Base-by-base conservation (phyloP, 2,797 vertebrate genomes). In the Eulemur rubriventer region DNA sequence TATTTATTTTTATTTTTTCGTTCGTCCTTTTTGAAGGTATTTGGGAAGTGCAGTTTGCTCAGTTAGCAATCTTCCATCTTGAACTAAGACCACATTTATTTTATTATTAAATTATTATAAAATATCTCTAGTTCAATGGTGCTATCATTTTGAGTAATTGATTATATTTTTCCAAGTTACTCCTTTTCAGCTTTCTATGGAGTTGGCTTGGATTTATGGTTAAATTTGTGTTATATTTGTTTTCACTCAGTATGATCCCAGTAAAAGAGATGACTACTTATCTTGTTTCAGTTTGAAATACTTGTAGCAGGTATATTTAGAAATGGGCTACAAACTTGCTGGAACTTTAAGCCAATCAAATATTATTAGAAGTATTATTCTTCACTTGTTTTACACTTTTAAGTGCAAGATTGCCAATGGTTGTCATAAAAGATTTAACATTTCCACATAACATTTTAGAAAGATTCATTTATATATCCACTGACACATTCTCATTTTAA, bases 401-500 rank as follows among this genome's bases (percentile, higher is more conserved):
- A 94, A 89, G 57, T 94, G 24, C 28, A 94, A 10, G 28, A 33
- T 82, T 92, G 38, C 85, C 63, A 83, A 43, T 16, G 35, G 61
- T 55, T 94, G 59, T 38, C 41, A 89, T 83, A 46, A 95, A 93
- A 95, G 35, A 91, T 92, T 94, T 96, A 85, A 92, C n/a, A 83
- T 85, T 79, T 92, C 48, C 17, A 85, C 69, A 50, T 33, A 88
- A 55, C 14, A 46, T 92, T 97, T 95, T 80, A 89, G 88, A 89
- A 85, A 67, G 18, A 83, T 65, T 90, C n/a, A 73, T 89, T 92
- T 93, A 38, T 57, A 94, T 57, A 96, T 46, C 1, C 55, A 61
- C 4, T 48, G 52, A 93, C 92, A 69, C 20, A 5, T 46, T 87
- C 55, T 96, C 73, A 90, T 67, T 93, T 96, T 89, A 90, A 87